A percentile compares a stretch with the other conserved stretches of the same genome.
Evolutionary conservation across 2,113 vertebrate genomes (phyloP).

Genomic region (Spea bombifrons): DNA sequence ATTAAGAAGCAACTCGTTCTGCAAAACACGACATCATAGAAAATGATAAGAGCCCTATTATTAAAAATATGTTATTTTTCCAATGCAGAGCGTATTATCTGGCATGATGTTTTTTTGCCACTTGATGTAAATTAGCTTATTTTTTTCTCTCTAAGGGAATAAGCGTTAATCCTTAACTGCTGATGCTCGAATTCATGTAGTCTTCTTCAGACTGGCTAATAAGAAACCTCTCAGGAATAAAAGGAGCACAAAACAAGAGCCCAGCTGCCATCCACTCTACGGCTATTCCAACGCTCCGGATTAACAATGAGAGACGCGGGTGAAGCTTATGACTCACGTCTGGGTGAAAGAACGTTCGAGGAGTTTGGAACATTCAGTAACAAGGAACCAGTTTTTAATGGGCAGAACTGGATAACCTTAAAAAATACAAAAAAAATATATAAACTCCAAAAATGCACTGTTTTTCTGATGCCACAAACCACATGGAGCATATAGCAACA

Average conservation of each 20-base stretch:
- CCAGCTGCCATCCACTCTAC: slow-evolving; percentile 11
- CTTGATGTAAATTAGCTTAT: too few relatives aligned
- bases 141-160: too few relatives aligned
- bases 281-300: neutral
- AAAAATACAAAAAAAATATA: neutral
- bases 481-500: too few relatives aligned
- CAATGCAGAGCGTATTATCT: too few relatives aligned
- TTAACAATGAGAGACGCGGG: neutral
- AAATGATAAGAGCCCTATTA: too few relatives aligned
- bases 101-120: too few relatives aligned
- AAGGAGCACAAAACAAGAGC: neutral
- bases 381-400: neutral
- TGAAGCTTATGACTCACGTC: slow-evolving; percentile 2
- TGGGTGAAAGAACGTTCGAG: neutral
- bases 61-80: too few relatives aligned
- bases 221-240: neutral
- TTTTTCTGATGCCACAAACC: neutral
- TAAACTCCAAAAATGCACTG: neutral
- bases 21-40: too few relatives aligned
- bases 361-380: neutral
- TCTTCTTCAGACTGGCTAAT: neutral
- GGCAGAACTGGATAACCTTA: neutral
- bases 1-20: too few relatives aligned
- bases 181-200: neutral
- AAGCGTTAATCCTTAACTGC: too few relatives aligned